These are phyloP conservation scores for Labeo catla DNA, from an alignment of 2,113 vertebrate genomes.

Conservation along the genomic window DNA sequence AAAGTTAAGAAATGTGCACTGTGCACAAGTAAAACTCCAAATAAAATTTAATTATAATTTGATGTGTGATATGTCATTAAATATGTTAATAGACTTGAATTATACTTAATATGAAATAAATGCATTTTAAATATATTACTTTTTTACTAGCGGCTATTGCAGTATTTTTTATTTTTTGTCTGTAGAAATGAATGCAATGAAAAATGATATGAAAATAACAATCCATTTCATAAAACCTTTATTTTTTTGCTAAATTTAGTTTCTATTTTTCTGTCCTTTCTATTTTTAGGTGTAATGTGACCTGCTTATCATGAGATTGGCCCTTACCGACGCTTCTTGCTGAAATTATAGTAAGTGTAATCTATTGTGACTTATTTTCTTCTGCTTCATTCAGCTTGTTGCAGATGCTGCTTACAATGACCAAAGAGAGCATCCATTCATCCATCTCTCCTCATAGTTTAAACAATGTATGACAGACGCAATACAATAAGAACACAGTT, in stretches of 20 bases:
- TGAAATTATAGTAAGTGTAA: not conserved
- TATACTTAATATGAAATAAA: too few relatives aligned
- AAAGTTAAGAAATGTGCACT: too few relatives aligned
- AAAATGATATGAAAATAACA: too few relatives aligned
- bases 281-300: not conserved
- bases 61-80: too few relatives aligned
- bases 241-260: not conserved
- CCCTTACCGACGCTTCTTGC: not conserved
- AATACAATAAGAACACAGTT: not conserved
- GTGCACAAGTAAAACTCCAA: too few relatives aligned
- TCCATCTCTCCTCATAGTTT: not conserved
- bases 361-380: not conserved
- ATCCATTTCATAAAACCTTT: too few relatives aligned
- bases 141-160: too few relatives aligned
- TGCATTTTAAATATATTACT: too few relatives aligned
- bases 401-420: not conserved
- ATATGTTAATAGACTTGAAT: too few relatives aligned
- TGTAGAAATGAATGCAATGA: too few relatives aligned
- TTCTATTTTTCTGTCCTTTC: not conserved
- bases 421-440: not conserved
- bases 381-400: not conserved
- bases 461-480: not conserved
- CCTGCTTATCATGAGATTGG: not conserved
- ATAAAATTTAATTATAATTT: too few relatives aligned
- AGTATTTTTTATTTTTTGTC: too few relatives aligned